Percentiles rank a stretch among this genome's conserved stretches.
Conservation (phyloP, 2,113 vertebrate species). For the Chloebia gouldiae region DNA sequence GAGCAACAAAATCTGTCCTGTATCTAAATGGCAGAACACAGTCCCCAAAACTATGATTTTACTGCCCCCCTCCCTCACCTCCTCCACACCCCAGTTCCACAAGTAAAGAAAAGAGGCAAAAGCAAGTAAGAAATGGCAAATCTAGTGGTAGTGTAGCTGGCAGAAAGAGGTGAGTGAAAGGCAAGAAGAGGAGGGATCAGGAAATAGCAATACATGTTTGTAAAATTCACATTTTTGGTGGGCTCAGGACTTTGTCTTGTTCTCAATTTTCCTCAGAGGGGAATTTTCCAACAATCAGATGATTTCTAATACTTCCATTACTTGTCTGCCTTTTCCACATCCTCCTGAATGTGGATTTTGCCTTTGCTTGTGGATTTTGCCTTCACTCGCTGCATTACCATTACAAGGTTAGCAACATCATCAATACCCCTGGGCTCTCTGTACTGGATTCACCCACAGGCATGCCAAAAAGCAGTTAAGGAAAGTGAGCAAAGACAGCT, state of each 20-base stretch:
- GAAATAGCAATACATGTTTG: background rate
- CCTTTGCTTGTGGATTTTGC: background rate
- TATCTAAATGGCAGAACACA: background rate
- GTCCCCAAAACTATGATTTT: background rate
- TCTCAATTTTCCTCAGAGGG: background rate
- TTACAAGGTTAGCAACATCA: background rate
- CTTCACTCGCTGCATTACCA: background rate
- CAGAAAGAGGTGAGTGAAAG: background rate
- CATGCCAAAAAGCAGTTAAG: background rate
- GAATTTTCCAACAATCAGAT: background rate
- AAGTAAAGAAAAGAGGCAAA: background rate
- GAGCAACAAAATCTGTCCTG: background rate
- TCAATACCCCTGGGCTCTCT: background rate
- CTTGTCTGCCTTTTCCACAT: background rate
- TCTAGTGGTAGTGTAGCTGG: background rate
- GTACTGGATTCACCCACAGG: background rate
- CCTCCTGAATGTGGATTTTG: background rate
- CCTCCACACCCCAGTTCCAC: rapidly evolving
- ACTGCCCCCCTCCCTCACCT: too few relatives aligned
- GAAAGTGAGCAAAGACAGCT: background rate
- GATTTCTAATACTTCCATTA: background rate
- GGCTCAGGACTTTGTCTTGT: background rate
- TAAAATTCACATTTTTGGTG: background rate
- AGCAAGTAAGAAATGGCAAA: background rate
- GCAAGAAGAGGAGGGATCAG: background rate